phyloP scores from a whole-genome alignment of 2,888 invertebrate genomes.

The Dromius quadrimaculatus region DNA sequence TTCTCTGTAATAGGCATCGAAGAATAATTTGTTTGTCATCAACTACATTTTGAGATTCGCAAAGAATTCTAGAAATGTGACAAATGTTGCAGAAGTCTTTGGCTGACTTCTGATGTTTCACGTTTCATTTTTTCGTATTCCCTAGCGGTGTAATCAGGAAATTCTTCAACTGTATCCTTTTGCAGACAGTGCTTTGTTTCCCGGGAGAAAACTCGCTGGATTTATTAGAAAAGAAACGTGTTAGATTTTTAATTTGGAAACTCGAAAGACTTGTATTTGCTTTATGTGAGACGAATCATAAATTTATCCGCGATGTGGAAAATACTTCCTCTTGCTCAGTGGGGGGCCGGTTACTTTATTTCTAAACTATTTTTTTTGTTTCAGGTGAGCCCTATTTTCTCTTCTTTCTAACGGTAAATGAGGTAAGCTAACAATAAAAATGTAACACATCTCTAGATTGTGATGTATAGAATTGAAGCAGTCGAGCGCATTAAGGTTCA shows the following conservation, averaged over 20 bases:
- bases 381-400: constrained; percentile 16
- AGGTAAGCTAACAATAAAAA: neutral
- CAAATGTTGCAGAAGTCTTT: neutral
- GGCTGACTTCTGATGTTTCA: neutral
- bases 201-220: constrained; percentile 5
- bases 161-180: constrained; percentile 40
- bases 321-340: no score
- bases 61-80: constrained; percentile 16
- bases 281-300: constrained; percentile 15
- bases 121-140: constrained; percentile 21
- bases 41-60: no score
- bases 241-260: neutral
- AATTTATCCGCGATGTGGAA: no score
- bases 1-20: no score
- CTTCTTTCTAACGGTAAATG: neutral
- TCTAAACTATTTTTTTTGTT: neutral
- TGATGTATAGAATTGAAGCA: constrained; percentile 11
- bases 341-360: no score
- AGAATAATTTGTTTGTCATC: no score
- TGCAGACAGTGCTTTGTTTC: constrained; percentile 24
- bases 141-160: constrained; percentile 38
- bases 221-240: constrained; percentile 11
- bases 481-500: no score
- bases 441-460: neutral
- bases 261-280: neutral